Base-by-base conservation (phyloP, 2,888 invertebrate genomes). In the Zygogramma bicolorata region DNA sequence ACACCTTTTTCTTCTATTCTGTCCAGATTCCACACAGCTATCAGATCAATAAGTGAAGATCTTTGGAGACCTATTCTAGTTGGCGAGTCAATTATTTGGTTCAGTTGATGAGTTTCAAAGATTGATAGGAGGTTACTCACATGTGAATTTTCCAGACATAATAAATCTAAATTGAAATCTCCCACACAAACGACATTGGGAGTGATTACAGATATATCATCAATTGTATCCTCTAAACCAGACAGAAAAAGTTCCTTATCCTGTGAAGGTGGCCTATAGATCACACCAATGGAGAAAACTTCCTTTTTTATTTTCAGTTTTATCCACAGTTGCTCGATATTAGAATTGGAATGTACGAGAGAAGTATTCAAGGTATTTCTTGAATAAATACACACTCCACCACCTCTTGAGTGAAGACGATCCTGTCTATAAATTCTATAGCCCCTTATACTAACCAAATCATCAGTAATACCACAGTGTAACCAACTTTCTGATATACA, bases 241-340 rank as follows among this genome's bases (percentile, higher is more conserved):
- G 59, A 4, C 7, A 59, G 8, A 15, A 59, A 29, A 15, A 6
- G 3, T 15, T 1, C n/a, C 15, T 59, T 59, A 59, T 59, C 59
- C 2, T 5, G 18, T 6, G 59, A 27, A 15, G 59, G 59, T 4
- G 59, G 59, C 8, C 59, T 27, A 15, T 59, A 29, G 5, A 25
- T 10, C 8, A 59, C 2, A n/a, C 31, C 29, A 59, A 58, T 27
- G 27, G 58, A 15, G 29, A 27, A 27, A n/a, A 27, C 5, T 22
- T 58, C 5, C 27, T 58, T 58, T 25, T 27, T 27, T 10, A 58
- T 27, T 58, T 22, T 58, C 27, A 58, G 6, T 10, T 27, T 27
- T 5, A 58, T 6, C 59, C 34, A 59, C 13, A 59, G 59, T 59
- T 59, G 59, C 15, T 59, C 31, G 15, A 59, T 59, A 15, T 29